Conservation (phyloP, 1,140 invertebrate species). For the Calliopsis andreniformis region DNA sequence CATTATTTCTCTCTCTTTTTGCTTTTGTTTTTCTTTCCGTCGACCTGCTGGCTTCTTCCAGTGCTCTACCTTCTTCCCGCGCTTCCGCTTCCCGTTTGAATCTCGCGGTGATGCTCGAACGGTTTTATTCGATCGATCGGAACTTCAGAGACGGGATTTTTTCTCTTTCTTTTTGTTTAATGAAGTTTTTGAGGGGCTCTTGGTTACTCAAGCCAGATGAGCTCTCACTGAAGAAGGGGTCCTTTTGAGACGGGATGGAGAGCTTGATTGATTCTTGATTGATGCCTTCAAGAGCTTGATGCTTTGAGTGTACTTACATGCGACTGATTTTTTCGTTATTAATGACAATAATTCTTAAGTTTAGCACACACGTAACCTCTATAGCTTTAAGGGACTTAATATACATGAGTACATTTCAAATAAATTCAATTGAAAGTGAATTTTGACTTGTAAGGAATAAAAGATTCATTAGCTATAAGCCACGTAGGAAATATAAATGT, state of each 20-base stretch:
- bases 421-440: too few relatives aligned
- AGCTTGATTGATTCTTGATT: background rate
- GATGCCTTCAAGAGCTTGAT: too few relatives aligned
- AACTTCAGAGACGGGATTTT: conserved; percentile 8
- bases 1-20: background rate
- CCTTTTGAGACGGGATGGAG: background rate
- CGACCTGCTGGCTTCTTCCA: conserved; percentile 14
- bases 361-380: too few relatives aligned
- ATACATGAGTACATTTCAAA: too few relatives aligned
- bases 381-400: too few relatives aligned
- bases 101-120: conserved; percentile 8
- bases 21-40: conserved; percentile 13
- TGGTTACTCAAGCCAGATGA: too few relatives aligned
- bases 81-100: background rate
- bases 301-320: too few relatives aligned
- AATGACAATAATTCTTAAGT: too few relatives aligned
- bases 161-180: conserved; percentile 24
- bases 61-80: background rate
- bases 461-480: too few relatives aligned
- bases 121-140: conserved; percentile 16
- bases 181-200: conserved; percentile 5
- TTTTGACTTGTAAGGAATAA: too few relatives aligned
- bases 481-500: too few relatives aligned
- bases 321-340: too few relatives aligned
- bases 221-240: background rate